Percentiles rank a stretch among this genome's conserved stretches.
These are phyloP conservation scores for Lissocephala sabroskyi DNA, from an alignment of 2,888 invertebrate genomes.

Conservation along the genomic window DNA sequence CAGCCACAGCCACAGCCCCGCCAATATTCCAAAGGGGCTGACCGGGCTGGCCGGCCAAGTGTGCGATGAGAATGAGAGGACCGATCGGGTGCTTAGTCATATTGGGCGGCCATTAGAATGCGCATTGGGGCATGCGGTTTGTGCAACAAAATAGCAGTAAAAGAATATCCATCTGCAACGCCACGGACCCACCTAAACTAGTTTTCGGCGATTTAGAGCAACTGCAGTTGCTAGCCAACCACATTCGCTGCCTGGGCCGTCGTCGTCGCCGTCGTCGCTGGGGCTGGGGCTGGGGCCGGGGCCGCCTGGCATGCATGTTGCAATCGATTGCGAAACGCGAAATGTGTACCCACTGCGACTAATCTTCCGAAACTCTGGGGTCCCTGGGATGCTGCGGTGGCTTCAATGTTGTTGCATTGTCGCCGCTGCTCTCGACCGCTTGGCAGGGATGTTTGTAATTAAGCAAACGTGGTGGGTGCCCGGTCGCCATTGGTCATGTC, in stretches of 20 bases:
- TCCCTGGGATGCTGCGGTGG: slow-evolving; percentile 6
- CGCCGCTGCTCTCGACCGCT: slow-evolving; percentile 31
- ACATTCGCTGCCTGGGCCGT: slow-evolving; percentile 52
- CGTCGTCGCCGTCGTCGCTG: too few species aligned
- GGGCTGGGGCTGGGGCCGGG: too few species aligned
- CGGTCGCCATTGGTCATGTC: slow-evolving; percentile 10
- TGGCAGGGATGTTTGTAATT: slow-evolving; percentile 52
- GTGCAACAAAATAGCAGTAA: slow-evolving; percentile 59
- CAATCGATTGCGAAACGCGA: slow-evolving; percentile 68
- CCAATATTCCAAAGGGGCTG: too few species aligned
- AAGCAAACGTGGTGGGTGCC: slow-evolving; percentile 62
- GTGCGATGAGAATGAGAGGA: slow-evolving; percentile 57
- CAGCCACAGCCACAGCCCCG: neutral
- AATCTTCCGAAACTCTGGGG: slow-evolving; percentile 44
- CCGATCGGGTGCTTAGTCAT: slow-evolving; percentile 66
- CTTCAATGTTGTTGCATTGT: slow-evolving; percentile 34
- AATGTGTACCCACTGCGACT: slow-evolving; percentile 67
- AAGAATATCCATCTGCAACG: slow-evolving; percentile 50
- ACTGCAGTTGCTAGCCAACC: slow-evolving; percentile 30
- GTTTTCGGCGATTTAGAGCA: slow-evolving; percentile 66
- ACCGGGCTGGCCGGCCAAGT: too few species aligned
- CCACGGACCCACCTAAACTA: slow-evolving; percentile 68
- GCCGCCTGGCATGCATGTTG: slow-evolving; percentile 46
- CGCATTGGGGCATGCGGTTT: slow-evolving; percentile 22
- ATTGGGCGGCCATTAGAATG: slow-evolving; percentile 71